Conservation (phyloP, 2,888 invertebrate genomes). For the Villa cingulata region DNA sequence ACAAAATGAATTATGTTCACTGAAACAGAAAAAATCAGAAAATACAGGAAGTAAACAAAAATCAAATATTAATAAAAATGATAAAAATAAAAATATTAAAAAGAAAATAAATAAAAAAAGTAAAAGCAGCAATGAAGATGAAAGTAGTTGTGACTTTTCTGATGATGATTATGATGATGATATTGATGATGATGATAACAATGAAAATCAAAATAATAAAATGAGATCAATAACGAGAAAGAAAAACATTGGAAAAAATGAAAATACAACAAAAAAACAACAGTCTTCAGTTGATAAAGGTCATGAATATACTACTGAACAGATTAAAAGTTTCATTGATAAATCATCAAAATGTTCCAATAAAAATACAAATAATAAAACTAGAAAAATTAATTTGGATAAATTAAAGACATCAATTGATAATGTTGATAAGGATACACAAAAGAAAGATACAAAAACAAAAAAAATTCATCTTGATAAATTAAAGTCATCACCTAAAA, state of each 20-base stretch:
- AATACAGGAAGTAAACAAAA: no score
- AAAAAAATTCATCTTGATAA: not conserved
- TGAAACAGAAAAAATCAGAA: slow-evolving; percentile 33
- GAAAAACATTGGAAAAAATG: not conserved
- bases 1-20: slow-evolving; percentile 46
- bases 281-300: not conserved
- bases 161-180: not conserved
- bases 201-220: no score
- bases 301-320: not conserved
- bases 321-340: not conserved
- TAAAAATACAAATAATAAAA: not conserved
- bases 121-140: not conserved
- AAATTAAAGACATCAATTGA: not conserved
- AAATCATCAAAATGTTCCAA: no score
- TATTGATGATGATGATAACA: no score
- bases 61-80: not conserved
- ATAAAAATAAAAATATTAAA: not conserved
- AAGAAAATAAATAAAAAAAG: no score
- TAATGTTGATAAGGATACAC: not conserved
- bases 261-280: not conserved
- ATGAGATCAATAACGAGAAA: no score
- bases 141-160: not conserved
- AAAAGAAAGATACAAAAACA: not conserved
- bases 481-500: no score
- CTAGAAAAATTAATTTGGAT: not conserved